Evolutionary conservation across 2,797 vertebrate genomes (phyloP), one percentile per base, ranked within the genome.

Genomic region (Pangasius sanitwongsei): DNA sequence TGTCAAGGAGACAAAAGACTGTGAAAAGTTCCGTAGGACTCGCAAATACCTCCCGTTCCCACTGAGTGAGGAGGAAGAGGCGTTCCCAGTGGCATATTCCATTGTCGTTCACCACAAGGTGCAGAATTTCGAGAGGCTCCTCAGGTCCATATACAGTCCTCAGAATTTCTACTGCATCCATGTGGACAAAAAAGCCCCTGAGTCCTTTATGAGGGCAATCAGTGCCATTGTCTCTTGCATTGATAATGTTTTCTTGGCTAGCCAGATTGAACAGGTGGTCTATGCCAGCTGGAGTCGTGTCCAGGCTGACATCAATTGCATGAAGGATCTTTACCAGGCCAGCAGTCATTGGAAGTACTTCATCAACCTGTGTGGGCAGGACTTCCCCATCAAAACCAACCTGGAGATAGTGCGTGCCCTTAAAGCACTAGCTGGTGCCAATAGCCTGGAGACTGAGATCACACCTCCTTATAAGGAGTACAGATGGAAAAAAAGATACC

Each of bases 151-250:
- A 90, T 99, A 98, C 0, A 91, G 95, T 72, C 97, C 97, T 87
- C 97, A 98, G 91, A 98, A 98, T 93, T 91, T 97, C 91, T 98
- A 99, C 86, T 99, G 98, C 88, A 93, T 99, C 91, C 97, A 98
- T 15, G 95, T 98, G 89, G 98, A 99, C 93, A 95, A 86, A 90
- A 98, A 98, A 78, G 94, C 97, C 0, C 87, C 93, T 0, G 86
- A 93, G 1, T 95, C 96, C 3, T 96, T 97, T 86, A 50, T 94
- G 74, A 90, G 87, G 11, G 97, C 97, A 3, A 94, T 98, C 55
- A 91, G 3, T 6, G 94, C 94, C 74, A 97, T 98, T 57, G 91
- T 92, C 0, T 96, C 96, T 72, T 99, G 98, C 93, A 97, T 98
- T 91, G 93, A 94, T 3, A 99, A 98, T 9, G 95, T 97, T 89